Evolutionary conservation across 2,888 invertebrate species (phyloP).

Genomic region (Sussaba pulchella): DNA sequence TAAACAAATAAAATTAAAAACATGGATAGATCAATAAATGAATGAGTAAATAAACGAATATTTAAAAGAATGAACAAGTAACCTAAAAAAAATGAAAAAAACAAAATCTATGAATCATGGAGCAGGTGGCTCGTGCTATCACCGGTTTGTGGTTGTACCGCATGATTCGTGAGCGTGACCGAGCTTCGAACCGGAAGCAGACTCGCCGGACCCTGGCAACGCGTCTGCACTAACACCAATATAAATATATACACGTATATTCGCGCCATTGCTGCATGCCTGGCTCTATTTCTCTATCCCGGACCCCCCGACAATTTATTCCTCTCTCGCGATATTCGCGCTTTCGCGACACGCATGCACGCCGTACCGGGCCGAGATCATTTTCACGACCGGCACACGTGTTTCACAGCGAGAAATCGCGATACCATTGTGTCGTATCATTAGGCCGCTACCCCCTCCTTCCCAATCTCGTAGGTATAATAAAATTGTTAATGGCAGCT

Average conservation of each 20-base stretch:
- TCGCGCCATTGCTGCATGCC: slow-evolving; percentile 41
- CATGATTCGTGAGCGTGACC: slow-evolving; percentile 70
- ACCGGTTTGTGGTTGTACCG: slow-evolving; percentile 39
- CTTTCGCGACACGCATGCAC: slow-evolving; percentile 77
- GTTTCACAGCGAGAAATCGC: slow-evolving; percentile 75
- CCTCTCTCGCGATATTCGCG: slow-evolving; percentile 71
- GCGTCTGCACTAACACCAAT: slow-evolving; percentile 40
- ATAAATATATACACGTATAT: slow-evolving; percentile 32
- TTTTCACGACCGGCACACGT: slow-evolving; percentile 72
- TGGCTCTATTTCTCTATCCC: slow-evolving; percentile 55
- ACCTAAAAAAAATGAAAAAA: too few relatives aligned
- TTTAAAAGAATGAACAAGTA: too few relatives aligned
- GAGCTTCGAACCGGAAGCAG: slow-evolving; percentile 75
- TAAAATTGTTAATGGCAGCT: slow-evolving; percentile 33
- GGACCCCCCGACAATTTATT: slow-evolving; percentile 51
- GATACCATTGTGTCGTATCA: slow-evolving; percentile 55
- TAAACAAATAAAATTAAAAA: too few relatives aligned
- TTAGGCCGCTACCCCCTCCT: not conserved
- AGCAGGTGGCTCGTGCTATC: slow-evolving; percentile 50
- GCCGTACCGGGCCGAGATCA: slow-evolving; percentile 68
- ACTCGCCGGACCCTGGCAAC: slow-evolving; percentile 57
- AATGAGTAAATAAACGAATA: too few relatives aligned
- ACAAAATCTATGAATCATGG: slow-evolving; percentile 21
- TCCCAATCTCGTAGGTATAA: slow-evolving; percentile 19
- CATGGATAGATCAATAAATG: too few relatives aligned